Conservation (phyloP, 2,113 vertebrate species). For the Probosciger aterrimus region DNA sequence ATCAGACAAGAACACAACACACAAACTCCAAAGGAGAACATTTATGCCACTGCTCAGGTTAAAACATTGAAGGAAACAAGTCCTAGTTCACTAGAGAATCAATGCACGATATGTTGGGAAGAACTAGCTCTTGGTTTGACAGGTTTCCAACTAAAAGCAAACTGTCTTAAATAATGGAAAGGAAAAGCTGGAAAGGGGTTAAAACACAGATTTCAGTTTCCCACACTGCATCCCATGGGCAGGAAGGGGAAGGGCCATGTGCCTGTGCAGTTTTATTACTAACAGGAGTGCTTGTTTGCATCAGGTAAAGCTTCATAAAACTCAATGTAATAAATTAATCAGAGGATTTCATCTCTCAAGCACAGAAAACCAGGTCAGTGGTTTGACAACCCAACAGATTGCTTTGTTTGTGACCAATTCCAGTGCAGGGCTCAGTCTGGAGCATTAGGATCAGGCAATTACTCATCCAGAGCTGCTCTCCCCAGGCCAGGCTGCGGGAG, state of each 20-base stretch:
- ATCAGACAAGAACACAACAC: not conserved
- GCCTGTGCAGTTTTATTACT: not conserved
- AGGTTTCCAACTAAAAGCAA: not conserved
- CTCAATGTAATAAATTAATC: not conserved
- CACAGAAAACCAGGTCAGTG: constrained; percentile 16
- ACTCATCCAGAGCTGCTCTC: not conserved
- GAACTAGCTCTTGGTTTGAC: not conserved
- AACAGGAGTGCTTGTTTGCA: not conserved
- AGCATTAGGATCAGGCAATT: not conserved
- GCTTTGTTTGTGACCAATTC: fast-evolving
- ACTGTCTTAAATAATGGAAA: not conserved
- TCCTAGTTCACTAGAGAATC: not conserved
- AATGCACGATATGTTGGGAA: fast-evolving
- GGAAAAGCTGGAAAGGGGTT: not conserved
- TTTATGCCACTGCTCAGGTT: not conserved
- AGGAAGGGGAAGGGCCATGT: not conserved
- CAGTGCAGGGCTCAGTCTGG: not conserved
- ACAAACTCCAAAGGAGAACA: not conserved
- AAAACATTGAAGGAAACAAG: not conserved
- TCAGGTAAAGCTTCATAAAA: not conserved
- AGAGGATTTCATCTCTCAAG: not conserved
- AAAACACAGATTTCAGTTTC: not conserved
- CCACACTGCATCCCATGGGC: not conserved
- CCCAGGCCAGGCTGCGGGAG: not conserved
- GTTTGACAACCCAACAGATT: not conserved